Percentiles rank a stretch among this genome's conserved stretches.
Evolutionary conservation across 1,140 invertebrate genomes (phyloP).

Genomic region (Tetramorium simillimum): DNA sequence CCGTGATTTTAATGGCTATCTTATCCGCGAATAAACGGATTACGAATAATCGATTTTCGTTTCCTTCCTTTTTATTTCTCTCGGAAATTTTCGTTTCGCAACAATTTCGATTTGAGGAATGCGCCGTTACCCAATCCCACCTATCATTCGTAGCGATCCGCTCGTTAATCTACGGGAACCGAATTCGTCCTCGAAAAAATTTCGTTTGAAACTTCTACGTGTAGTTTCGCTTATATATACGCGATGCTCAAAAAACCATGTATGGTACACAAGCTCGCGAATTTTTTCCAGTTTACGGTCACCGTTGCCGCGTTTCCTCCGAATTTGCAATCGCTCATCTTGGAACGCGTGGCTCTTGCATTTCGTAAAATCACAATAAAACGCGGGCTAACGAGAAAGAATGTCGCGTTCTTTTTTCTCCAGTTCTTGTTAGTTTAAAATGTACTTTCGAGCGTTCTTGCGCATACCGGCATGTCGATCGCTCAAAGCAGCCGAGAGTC

Average conservation of each 20-base stretch:
- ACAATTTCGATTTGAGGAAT: constrained; percentile 40
- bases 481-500: constrained; percentile 30
- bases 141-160: constrained; percentile 12
- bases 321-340: neutral
- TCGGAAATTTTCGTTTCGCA: constrained; percentile 5
- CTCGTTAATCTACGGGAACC: constrained; percentile 39
- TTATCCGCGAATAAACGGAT: constrained; percentile 12
- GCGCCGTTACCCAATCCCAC: constrained; percentile 14
- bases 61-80: neutral
- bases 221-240: constrained; percentile 11
- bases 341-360: neutral
- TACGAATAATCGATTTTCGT: constrained; percentile 9
- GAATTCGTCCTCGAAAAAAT: constrained; percentile 24
- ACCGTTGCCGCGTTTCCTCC: neutral
- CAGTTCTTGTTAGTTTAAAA: constrained; percentile 10
- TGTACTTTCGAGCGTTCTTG: constrained; percentile 1
- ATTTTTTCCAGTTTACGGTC: neutral
- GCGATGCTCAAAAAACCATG: neutral
- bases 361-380: neutral
- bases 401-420: neutral
- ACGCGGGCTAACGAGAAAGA: neutral
- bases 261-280: neutral
- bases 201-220: neutral
- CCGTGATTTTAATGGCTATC: constrained; percentile 15
- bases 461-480: constrained; percentile 46